phyloP scores from a whole-genome alignment of 2,888 invertebrate species.

The Plagodis dolabraria region DNA sequence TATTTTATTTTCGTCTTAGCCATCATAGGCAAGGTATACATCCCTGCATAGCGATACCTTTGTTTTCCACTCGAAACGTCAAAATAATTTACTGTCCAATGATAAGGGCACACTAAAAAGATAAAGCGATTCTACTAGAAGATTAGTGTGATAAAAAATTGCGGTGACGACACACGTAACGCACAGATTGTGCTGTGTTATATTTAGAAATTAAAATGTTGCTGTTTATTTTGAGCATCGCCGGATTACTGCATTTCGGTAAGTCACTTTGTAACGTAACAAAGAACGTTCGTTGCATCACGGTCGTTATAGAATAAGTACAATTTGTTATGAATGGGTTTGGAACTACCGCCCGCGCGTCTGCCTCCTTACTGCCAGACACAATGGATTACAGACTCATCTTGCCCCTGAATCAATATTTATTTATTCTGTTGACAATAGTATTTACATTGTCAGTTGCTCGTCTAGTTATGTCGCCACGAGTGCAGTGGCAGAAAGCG shows the following conservation, averaged over 20 bases:
- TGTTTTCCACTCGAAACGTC: conserved; percentile 59
- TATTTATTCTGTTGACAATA: conserved; percentile 82
- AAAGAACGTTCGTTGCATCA: conserved; percentile 56
- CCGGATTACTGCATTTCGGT: conserved; percentile 62
- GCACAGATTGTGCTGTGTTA: conserved; percentile 42
- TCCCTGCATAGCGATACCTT: conserved; percentile 27
- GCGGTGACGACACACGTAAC: conserved; percentile 44
- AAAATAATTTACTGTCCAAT: conserved; percentile 67
- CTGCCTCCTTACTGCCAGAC: conserved; percentile 41
- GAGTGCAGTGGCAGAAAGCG: conserved; percentile 45
- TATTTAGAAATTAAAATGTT: conserved; percentile 55
- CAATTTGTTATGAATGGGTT: conserved; percentile 53
- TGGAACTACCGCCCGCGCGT: conserved; percentile 57
- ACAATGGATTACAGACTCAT: conserved; percentile 74
- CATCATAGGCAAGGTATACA: conserved; percentile 11
- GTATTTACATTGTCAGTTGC: conserved; percentile 79
- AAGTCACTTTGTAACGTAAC: conserved; percentile 46
- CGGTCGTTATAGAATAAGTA: conserved; percentile 47
- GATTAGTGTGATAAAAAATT: conserved; percentile 70
- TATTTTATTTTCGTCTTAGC: conserved; percentile 55
- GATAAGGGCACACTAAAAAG: conserved; percentile 64
- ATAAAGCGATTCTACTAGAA: conserved; percentile 58
- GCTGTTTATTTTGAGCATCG: conserved; percentile 54
- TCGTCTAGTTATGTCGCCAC: conserved; percentile 66
- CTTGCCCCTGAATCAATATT: conserved; percentile 79